Evolutionary conservation across 92 coral and sea anemone species (phyloP), one percentile per base, ranked within the genome.

Genomic region (Porites evermanni): DNA sequence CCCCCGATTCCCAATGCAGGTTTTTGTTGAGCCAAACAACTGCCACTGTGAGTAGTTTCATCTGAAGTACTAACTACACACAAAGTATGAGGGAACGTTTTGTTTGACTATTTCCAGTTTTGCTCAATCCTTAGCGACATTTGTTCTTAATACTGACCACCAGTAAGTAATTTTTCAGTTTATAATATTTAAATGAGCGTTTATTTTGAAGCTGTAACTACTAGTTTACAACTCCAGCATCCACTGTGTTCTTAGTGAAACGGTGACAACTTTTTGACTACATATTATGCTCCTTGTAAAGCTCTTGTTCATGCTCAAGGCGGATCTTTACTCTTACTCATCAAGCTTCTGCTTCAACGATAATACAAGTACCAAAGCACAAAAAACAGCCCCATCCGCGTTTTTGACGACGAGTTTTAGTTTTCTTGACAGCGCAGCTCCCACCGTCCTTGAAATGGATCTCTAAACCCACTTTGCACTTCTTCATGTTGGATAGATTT

Each of bases 141-240:
- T 19, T 29, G 13, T 20, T 38, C 12, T 26, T 10, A 24, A 24
- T 24, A 24, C 26, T 24, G 26, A 24, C 23, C 71, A 2, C 38
- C 21, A 3, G 24, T 7, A 67, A 67, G 23, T n/a, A 4, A 67
- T 67, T 1, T 1, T 53, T 53, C 44, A 67, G 23, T 2, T 67
- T 66, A n/a, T n/a, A n/a, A n/a, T n/a, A n/a, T n/a, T n/a, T n/a
- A n/a, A 70, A 70, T 70, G 19, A 70, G 74, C 74, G 74, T 70
- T 70, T 70, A 70, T 70, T 70, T 70, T 70, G 12, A 70, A 70
- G 18, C 52, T 17, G 0, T 24, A 24, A 24, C 53, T 2, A 9
- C 74, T 7, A 16, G 52, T 12, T 26, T 16, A 29, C 44, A 70
- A 24, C 53, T 70, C 17, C 17, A 69, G 10, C 1, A 26, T 38